Base-by-base conservation (phyloP, 2,797 vertebrate genomes). In the Poeciliopsis presidionis region DNA sequence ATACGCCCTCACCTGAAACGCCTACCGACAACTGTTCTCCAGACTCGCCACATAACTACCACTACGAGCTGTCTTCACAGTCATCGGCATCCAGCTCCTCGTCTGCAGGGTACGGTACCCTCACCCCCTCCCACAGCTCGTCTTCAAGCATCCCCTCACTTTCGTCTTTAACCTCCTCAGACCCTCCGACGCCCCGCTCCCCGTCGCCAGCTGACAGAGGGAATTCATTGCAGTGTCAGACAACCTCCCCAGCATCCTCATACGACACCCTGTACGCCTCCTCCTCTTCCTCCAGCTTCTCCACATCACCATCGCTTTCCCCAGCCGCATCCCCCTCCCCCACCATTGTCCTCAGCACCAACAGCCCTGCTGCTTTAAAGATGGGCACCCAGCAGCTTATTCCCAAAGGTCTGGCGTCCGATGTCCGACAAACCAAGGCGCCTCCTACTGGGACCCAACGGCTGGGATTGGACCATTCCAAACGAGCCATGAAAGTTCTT, bases 311-410 rank as follows among this genome's bases (percentile, higher is more conserved):
- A 0, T 91, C 91, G 0, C 77, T 86, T 75, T 96, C 97, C 0
- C 84, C 97, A 16, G 95, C 95, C 25, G 81, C 92, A 12, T 96
- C 94, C 0, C 96, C 96, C 0, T 86, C 76, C 16, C 87, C 94
- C 1, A 53, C 92, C 0, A 83, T 97, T 9, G 86, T 97, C 28
- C 92, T 99, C 82, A 99, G 98, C 90, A 98, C 97, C 3, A 72
- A 98, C 90, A 98, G 98, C 81, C 92, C 94, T 0, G 97, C 94
- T 0, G 97, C 98, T 0, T 94, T 95, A 74, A 98, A 97, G 86
- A 95, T 96, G 90, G 98, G 97, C 74, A 97, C 95, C 78, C 97
- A 97, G 86, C 98, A 99, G 93, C 95, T 99, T 71, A 98, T 99
- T 46, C 98, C 98, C n/a, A 96, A 93, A 84, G 88, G 94, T 16